A percentile compares a stretch with the other conserved stretches of the same genome.
Evolutionary conservation across 37 sponge, comb jelly and placozoan species (phyloP).

Genomic region (Ephydatia muelleri): DNA sequence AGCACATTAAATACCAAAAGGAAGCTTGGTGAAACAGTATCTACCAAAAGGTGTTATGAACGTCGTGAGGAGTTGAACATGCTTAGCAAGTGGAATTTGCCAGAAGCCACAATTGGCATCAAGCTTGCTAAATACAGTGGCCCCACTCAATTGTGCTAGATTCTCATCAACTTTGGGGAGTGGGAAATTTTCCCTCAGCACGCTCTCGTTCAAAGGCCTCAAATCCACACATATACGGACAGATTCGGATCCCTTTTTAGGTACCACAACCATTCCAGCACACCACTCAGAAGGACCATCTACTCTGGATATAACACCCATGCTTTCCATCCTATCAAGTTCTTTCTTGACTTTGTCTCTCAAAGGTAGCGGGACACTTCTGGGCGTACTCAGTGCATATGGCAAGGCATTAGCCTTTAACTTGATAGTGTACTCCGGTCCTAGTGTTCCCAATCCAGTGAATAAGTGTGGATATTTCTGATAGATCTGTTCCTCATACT

Average conservation of each 20-base stretch:
- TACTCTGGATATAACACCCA: constrained; percentile 39
- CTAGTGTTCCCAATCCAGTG: constrained; percentile 43
- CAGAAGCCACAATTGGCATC: constrained; percentile 57
- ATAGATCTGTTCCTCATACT: not conserved
- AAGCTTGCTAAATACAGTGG: constrained; percentile 44
- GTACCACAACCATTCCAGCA: constrained; percentile 51
- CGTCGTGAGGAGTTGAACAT: constrained; percentile 33
- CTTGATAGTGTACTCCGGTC: constrained; percentile 30
- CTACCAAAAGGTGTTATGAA: constrained; percentile 46
- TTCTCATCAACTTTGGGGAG: constrained; percentile 58
- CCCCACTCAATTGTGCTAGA: constrained; percentile 35
- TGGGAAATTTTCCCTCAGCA: constrained; percentile 47
- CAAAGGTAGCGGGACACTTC: constrained; percentile 22
- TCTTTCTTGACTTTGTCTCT: constrained; percentile 30
- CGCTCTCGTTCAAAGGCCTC: constrained; percentile 34
- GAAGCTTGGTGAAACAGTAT: constrained; percentile 48
- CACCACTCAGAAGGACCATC: constrained; percentile 46
- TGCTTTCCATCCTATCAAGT: constrained; percentile 30
- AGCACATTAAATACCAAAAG: constrained; percentile 53
- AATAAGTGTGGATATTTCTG: constrained; percentile 33
- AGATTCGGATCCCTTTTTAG: constrained; percentile 23
- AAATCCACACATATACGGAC: constrained; percentile 40
- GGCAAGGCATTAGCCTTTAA: constrained; percentile 30
- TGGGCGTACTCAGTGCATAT: constrained; percentile 28
- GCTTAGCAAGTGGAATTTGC: constrained; percentile 45